These are phyloP conservation scores for Gymnorhina tibicen DNA, from an alignment of 2,113 vertebrate genomes.

Conservation along the genomic window DNA sequence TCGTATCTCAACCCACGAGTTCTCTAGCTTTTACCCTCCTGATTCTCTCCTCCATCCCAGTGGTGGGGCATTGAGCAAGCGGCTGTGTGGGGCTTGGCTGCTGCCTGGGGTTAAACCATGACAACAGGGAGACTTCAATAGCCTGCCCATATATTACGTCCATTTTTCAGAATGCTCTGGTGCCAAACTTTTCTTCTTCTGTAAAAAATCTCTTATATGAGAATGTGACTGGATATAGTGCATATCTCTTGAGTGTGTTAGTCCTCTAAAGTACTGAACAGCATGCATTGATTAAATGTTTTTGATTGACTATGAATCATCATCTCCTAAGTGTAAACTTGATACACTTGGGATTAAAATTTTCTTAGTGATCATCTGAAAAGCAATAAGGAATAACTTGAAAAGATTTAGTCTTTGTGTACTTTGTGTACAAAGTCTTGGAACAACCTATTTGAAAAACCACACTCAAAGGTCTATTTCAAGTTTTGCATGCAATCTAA, in stretches of 20 bases:
- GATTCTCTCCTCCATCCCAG: not conserved
- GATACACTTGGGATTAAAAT: not conserved
- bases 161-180: not conserved
- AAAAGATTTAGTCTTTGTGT: not conserved
- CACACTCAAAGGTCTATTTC: not conserved
- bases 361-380: not conserved
- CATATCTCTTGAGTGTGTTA: not conserved
- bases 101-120: not conserved
- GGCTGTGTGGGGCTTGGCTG: not conserved
- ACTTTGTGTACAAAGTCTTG: not conserved
- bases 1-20: not conserved
- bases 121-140: not conserved
- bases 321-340: not conserved
- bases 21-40: not conserved
- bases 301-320: conserved; percentile 18
- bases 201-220: not conserved
- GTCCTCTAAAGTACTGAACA: not conserved
- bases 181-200: not conserved
- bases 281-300: conserved; percentile 1
- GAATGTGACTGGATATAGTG: not conserved
- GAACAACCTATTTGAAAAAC: not conserved
- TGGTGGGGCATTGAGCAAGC: fast-evolving
- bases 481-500: not conserved
- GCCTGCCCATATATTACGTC: not conserved
- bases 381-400: not conserved